phyloP scores from a whole-genome alignment of 1,140 invertebrate genomes.

The Cecropterus lyciades region DNA sequence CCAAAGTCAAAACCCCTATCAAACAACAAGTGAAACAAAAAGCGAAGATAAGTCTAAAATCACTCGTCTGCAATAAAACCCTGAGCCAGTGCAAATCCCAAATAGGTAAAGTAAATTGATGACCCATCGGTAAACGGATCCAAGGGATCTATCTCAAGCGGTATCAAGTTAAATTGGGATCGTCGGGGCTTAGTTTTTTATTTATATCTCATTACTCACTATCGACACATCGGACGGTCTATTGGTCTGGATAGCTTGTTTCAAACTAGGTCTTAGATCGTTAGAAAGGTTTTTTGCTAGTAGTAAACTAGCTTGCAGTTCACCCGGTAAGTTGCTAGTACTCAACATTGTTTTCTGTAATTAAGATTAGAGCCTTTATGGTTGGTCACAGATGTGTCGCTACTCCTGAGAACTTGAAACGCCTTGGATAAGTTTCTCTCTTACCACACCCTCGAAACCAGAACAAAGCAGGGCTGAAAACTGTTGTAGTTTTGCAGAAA shows the following conservation, averaged over 20 bases:
- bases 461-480: too few relatives aligned
- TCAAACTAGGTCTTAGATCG: not conserved
- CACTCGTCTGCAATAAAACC: slow-evolving; percentile 29
- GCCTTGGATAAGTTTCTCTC: too few relatives aligned
- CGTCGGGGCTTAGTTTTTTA: slow-evolving; percentile 15
- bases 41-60: slow-evolving; percentile 30
- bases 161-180: slow-evolving; percentile 36
- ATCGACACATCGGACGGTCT: slow-evolving; percentile 13
- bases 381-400: too few relatives aligned
- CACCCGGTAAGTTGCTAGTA: too few relatives aligned
- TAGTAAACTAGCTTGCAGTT: too few relatives aligned
- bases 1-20: not conserved
- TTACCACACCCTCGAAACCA: too few relatives aligned
- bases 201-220: slow-evolving; percentile 29
- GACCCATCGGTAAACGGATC: slow-evolving; percentile 37
- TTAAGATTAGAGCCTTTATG: too few relatives aligned
- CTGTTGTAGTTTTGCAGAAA: too few relatives aligned
- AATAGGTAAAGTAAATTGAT: slow-evolving; percentile 41
- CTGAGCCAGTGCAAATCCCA: slow-evolving; percentile 39
- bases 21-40: slow-evolving; percentile 24
- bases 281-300: too few relatives aligned
- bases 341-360: too few relatives aligned
- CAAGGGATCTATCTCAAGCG: slow-evolving; percentile 34
- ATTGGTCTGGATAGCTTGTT: not conserved
- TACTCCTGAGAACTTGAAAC: too few relatives aligned